Conservation (phyloP, 2,888 invertebrate genomes). For the Eupithecia subumbrata region DNA sequence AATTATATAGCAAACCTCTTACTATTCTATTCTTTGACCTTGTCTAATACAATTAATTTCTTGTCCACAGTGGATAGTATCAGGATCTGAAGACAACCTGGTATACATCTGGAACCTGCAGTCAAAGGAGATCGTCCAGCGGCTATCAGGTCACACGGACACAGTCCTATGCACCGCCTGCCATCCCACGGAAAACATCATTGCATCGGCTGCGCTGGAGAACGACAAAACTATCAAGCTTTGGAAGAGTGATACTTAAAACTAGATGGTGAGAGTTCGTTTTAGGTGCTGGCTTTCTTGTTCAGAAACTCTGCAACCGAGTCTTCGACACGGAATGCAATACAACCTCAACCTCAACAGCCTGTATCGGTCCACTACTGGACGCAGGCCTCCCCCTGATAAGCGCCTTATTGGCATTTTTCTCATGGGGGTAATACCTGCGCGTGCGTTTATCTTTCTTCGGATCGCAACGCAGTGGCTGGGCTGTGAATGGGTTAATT, state of each 20-base stretch:
- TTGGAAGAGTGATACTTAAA: slow-evolving; percentile 98
- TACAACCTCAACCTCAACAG: too few species aligned
- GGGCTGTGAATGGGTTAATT: background rate
- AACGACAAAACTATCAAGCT: slow-evolving; percentile 99
- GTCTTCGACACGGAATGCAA: too few species aligned
- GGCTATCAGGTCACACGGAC: slow-evolving; percentile 98
- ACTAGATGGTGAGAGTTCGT: slow-evolving; percentile 47
- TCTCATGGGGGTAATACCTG: too few species aligned
- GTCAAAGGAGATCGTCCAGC: slow-evolving; percentile 99
- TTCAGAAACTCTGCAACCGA: background rate
- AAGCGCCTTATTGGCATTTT: too few species aligned
- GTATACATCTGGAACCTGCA: slow-evolving; percentile 99
- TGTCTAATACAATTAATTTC: too few species aligned
- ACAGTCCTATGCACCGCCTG: slow-evolving; percentile 98
- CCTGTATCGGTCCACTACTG: too few species aligned
- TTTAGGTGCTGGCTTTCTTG: background rate
- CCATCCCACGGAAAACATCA: slow-evolving; percentile 99
- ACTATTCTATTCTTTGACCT: too few species aligned
- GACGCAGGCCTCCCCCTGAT: too few species aligned
- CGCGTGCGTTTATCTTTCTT: too few species aligned
- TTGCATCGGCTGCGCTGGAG: slow-evolving; percentile 99
- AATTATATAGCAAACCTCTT: too few species aligned
- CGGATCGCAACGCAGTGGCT: background rate
- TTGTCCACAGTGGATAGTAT: slow-evolving; percentile 97
- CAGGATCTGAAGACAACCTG: slow-evolving; percentile 99